Evolutionary conservation across 2,888 invertebrate genomes (phyloP), one percentile per base, ranked within the genome.

Genomic region (Cordilura impudica): DNA sequence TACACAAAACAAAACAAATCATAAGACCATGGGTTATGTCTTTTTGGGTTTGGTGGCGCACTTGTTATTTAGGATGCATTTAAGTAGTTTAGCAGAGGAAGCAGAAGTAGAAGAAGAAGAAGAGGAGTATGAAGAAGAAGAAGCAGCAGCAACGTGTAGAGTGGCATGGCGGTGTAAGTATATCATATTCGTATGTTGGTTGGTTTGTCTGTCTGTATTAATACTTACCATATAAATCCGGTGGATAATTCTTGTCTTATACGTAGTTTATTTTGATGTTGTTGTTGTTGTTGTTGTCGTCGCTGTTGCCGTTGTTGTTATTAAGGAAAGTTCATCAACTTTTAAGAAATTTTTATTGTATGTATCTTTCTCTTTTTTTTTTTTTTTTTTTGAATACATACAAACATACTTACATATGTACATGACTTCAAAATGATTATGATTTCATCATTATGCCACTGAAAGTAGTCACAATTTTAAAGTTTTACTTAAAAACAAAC

Each of bases 61-160:
- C 78, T 78, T 78, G 78, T 78, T 78, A 78, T 69, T 78, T 78
- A 78, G 73, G 78, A 78, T 78, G 73, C 78, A 78, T 78, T 78
- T 78, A 73, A 78, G 78, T 78, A 78, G 67, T 78, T 73, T 73
- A 73, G 78, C 69, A 73, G 78, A 73, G 69, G 63, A 56, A 63
- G 54, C 73, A 56, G 65, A 65, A 31, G 47, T 43, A 63, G 35
- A 53, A 6, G 49, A 69, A 47, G 60, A 60, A 16, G 21, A 53
- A 61, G 61, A 54, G 19, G 35, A 58, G 18, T 16, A 39, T 14
- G n/a, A 35, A 21, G 29, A 60, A 21, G 14, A 18, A 23, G 43
- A 63, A 53, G 45, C 49, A 70, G 19, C 49, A 65, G 14, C 56
- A 45, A 21, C 69, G 18, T 18, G 35, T 23, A 8, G 31, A 29